Conservation (phyloP, 1,140 invertebrate genomes). For the Varroa destructor region DNA sequence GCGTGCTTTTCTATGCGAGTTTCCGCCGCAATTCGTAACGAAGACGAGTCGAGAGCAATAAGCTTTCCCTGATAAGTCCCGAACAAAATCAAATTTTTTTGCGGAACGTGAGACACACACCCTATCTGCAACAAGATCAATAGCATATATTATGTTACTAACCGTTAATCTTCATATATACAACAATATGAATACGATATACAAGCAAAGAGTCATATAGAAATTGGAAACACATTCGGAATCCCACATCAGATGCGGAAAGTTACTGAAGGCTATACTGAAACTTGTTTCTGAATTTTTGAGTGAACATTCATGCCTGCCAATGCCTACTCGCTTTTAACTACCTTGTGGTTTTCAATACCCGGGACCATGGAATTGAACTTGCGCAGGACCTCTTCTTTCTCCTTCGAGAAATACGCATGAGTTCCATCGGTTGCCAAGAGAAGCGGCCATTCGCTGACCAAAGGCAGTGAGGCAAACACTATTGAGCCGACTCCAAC, state of each 20-base stretch:
- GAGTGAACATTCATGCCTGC: too few species aligned
- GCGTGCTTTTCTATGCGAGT: neutral
- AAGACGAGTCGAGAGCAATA: neutral
- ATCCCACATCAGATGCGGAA: too few species aligned
- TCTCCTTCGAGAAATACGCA: neutral
- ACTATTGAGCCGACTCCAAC: neutral
- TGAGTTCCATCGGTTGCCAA: slow-evolving; percentile 9
- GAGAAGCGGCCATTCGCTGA: neutral
- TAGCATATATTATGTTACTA: neutral
- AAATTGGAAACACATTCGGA: too few species aligned
- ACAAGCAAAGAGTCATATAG: too few species aligned
- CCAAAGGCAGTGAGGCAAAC: neutral
- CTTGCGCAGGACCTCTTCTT: neutral
- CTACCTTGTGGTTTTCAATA: too few species aligned
- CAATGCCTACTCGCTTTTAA: too few species aligned
- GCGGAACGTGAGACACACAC: neutral
- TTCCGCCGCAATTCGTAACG: slow-evolving; percentile 2
- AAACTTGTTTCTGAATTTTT: too few species aligned
- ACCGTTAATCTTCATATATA: neutral
- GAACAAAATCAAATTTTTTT: slow-evolving; percentile 1
- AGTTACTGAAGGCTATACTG: too few species aligned
- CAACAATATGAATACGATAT: too few species aligned
- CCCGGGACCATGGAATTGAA: too few species aligned
- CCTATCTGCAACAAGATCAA: neutral
- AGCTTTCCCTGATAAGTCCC: slow-evolving; percentile 19